Conservation (phyloP, 2,113 vertebrate genomes). For the Ginglymostoma cirratum region DNA sequence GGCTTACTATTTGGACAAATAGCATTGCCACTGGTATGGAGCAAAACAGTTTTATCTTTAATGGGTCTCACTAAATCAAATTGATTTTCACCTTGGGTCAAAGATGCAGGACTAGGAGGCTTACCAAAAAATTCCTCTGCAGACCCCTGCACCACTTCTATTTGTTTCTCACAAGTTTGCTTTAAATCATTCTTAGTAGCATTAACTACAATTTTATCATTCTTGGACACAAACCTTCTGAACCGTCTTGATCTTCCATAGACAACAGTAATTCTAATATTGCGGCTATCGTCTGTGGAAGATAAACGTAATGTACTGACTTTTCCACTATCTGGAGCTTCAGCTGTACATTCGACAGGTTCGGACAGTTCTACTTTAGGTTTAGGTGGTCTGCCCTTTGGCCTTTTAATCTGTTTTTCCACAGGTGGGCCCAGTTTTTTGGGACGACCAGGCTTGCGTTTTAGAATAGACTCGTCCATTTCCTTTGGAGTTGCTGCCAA, state of each 20-base stretch:
- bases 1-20: conserved; percentile 63
- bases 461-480: conserved; percentile 56
- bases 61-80: conserved; percentile 64
- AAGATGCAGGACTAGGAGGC: neutral
- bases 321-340: conserved; percentile 42
- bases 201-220: conserved; percentile 52
- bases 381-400: conserved; percentile 83
- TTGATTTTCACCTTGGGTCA: conserved; percentile 40
- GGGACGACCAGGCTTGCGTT: conserved; percentile 84
- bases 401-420: conserved; percentile 77
- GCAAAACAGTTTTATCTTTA: conserved; percentile 58
- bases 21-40: conserved; percentile 62
- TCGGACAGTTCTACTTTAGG: conserved; percentile 54
- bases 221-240: conserved; percentile 77
- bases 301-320: conserved; percentile 43
- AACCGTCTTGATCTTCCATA: conserved; percentile 86
- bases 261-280: conserved; percentile 80
- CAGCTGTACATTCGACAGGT: conserved; percentile 45
- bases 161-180: conserved; percentile 46
- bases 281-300: conserved; percentile 66
- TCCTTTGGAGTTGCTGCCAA: conserved; percentile 38
- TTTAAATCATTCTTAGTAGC: conserved; percentile 46
- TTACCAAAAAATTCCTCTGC: conserved; percentile 47
- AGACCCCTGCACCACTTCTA: conserved; percentile 43
- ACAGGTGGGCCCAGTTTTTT: conserved; percentile 82